Evolutionary conservation across 1,140 invertebrate species (phyloP), one percentile per base, ranked within the genome.

Genomic region (Drosophila baimaii): DNA sequence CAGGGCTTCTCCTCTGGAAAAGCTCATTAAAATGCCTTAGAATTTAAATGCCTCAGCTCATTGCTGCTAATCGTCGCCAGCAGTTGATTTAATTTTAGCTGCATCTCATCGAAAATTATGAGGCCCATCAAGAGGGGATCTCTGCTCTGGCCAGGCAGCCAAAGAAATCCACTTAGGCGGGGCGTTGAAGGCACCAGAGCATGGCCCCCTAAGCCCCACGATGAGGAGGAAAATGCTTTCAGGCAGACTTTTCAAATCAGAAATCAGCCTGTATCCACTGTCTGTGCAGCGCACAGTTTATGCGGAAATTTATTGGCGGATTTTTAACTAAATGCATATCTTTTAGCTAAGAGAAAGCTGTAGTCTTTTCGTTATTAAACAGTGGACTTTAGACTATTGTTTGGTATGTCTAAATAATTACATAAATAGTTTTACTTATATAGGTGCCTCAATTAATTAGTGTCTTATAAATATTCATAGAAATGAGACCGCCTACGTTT

Each of bases 61-160:
- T 86, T 88, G 82, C 83, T 79, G 83, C 83, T 84, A 85, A 84
- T 84, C 81, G 80, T 54, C 71, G 63, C 62, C 59, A 57, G 57
- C 54, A 51, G 61, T 83, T 82, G 75, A 78, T 85, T 86, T 88
- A 82, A 86, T 88, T 83, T 86, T 86, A 88, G 75, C 51, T 72
- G 52, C 69, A 72, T 71, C 55, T 66, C 69, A 78, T 46, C 47
- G 81, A 56, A 51, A 79, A 83, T 83, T 83, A 83, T 80, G 81
- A 84, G 71, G 69, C 69, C 77, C 65, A 69, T 57, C 62, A 55
- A 27, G 19, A 10, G 43, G 46, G 51, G 43, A 54, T 74, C 70
- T 27, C 23, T n/a, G 44, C 49, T 9, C 3, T 33, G 49, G 19
- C 13, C 13, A 35, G 13, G 12, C 25, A 56, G 25, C 51, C 58